phyloP scores from a whole-genome alignment of 1,140 invertebrate genomes.

The Ephestia elutella region DNA sequence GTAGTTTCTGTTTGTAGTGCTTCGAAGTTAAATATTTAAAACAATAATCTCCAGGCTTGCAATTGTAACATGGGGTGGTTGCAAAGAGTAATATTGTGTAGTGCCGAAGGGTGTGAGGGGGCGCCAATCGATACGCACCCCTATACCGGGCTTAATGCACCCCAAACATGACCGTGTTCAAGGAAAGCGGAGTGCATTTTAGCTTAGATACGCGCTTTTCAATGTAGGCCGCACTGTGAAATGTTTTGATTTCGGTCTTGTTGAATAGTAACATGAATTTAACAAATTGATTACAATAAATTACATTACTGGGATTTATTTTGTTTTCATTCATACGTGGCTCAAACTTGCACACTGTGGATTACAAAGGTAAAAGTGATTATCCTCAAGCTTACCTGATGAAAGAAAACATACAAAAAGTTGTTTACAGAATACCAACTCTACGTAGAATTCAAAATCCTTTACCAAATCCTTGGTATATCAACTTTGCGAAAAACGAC shows the following conservation, averaged over 20 bases:
- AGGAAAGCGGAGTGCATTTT: conserved; percentile 6
- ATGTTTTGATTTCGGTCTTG: neutral
- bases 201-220: neutral
- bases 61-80: conserved; percentile 57
- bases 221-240: neutral
- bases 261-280: neutral
- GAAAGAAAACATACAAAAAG: too few relatives aligned
- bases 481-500: too few relatives aligned
- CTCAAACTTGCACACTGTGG: too few relatives aligned
- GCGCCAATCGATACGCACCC: conserved; percentile 64
- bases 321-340: too few relatives aligned
- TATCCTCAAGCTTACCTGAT: too few relatives aligned
- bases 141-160: conserved; percentile 54
- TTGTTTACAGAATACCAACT: too few relatives aligned
- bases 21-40: conserved; percentile 32
- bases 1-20: conserved; percentile 2
- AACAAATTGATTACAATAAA: neutral
- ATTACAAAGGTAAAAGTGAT: too few relatives aligned
- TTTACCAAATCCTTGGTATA: too few relatives aligned
- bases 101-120: conserved; percentile 34
- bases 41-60: conserved; percentile 51
- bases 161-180: conserved; percentile 34
- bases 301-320: too few relatives aligned
- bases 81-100: conserved; percentile 48
- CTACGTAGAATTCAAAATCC: too few relatives aligned